Evolutionary conservation across 2,113 vertebrate species (phyloP).

Genomic region (Poeciliopsis occidentalis): DNA sequence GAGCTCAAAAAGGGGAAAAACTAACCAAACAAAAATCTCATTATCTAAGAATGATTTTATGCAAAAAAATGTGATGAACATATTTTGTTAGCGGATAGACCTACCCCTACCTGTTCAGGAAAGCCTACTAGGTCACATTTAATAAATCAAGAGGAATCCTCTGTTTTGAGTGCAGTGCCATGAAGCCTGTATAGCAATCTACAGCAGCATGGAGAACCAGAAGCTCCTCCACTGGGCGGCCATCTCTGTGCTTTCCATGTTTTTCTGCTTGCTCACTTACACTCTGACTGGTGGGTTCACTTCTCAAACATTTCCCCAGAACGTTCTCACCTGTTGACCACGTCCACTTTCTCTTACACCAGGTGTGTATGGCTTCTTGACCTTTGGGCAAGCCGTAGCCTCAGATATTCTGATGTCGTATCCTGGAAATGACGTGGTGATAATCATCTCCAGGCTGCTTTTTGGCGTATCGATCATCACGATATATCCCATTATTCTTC

Average conservation of each 20-base stretch:
- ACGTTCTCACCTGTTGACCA: background rate
- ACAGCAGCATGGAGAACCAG: conserved; percentile 90
- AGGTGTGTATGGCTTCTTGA: conserved; percentile 93
- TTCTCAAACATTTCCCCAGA: background rate
- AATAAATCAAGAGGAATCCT: background rate
- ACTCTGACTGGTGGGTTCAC: conserved; percentile 75
- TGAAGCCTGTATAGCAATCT: conserved; percentile 91
- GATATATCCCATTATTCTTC: conserved; percentile 92
- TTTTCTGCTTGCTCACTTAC: conserved; percentile 91
- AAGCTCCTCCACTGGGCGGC: conserved; percentile 87
- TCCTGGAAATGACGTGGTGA: conserved; percentile 82
- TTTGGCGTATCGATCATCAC: conserved; percentile 92
- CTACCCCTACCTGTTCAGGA: no score
- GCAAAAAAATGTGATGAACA: no score
- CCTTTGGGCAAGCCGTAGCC: conserved; percentile 83
- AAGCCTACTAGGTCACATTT: background rate
- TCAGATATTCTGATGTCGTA: conserved; percentile 95
- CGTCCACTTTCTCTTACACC: conserved; percentile 3
- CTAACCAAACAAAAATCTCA: no score
- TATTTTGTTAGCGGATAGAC: no score
- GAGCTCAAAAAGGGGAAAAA: no score
- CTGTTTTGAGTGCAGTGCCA: conserved; percentile 85
- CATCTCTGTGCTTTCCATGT: conserved; percentile 88
- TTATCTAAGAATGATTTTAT: no score
- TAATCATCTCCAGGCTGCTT: conserved; percentile 87